phyloP scores from a whole-genome alignment of 2,797 vertebrate species.

The Podarcis siculus region DNA sequence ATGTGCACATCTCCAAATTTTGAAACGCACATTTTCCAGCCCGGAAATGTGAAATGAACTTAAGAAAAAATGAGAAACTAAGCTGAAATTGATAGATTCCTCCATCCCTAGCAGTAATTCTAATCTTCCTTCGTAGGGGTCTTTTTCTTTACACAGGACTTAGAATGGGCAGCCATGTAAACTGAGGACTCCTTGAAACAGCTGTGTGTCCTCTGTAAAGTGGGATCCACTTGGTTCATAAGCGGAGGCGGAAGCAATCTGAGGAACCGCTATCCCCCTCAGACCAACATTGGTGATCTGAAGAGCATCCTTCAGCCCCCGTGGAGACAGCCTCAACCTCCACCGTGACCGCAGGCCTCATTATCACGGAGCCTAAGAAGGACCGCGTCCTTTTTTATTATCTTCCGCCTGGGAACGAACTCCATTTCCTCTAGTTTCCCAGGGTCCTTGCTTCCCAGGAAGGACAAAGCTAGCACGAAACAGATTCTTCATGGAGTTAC shows the following conservation, averaged over 20 bases:
- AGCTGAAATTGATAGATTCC: no score
- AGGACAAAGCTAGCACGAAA: neutral
- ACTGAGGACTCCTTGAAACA: no score
- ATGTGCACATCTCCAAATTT: no score
- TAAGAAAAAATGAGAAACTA: no score
- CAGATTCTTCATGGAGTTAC: neutral
- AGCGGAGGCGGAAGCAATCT: slow-evolving; percentile 22
- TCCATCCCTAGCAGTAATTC: no score
- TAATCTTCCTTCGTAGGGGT: no score
- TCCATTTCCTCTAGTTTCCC: slow-evolving; percentile 11
- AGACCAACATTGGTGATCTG: neutral
- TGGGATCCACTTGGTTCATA: neutral
- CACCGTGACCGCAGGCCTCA: neutral
- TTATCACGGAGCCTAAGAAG: slow-evolving; percentile 1
- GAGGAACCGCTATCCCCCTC: slow-evolving; percentile 21
- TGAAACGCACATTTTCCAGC: no score
- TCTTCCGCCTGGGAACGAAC: neutral
- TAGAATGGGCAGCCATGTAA: no score
- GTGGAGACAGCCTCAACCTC: slow-evolving; percentile 29
- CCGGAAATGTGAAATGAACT: no score
- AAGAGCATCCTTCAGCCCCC: neutral
- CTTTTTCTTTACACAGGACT: no score
- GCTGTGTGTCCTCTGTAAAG: neutral
- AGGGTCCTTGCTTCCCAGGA: neutral
- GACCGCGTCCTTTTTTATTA: neutral